A percentile compares a stretch with the other conserved stretches of the same genome.
These are phyloP conservation scores for Diaphora mendica DNA, from an alignment of 2,888 invertebrate species.

Conservation along the genomic window DNA sequence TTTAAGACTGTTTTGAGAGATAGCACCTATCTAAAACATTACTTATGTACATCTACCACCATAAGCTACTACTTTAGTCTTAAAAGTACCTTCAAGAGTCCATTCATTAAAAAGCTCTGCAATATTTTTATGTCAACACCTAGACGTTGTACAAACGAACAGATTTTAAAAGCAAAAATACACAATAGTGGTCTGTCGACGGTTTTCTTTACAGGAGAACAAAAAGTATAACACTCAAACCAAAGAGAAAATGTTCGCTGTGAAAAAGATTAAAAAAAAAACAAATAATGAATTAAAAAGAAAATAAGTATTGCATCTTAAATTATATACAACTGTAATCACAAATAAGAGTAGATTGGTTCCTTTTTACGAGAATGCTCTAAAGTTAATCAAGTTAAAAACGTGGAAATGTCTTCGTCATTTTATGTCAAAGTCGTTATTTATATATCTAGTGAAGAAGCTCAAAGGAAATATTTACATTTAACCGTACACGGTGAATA, in stretches of 20 bases:
- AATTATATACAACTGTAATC: constrained; percentile 20
- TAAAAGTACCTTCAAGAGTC: constrained; percentile 36
- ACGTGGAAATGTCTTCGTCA: constrained; percentile 36
- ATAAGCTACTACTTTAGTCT: not conserved
- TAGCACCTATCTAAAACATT: not conserved
- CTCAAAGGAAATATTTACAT: constrained; percentile 42
- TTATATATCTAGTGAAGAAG: constrained; percentile 29
- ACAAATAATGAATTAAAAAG: not conserved
- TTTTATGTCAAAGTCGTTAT: constrained; percentile 37
- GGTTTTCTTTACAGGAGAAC: constrained; percentile 55
- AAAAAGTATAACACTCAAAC: constrained; percentile 60
- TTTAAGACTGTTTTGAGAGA: too few relatives aligned
- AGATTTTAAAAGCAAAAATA: constrained; percentile 52
- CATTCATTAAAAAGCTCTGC: constrained; percentile 61
- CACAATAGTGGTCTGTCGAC: constrained; percentile 49
- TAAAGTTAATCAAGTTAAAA: constrained; percentile 49
- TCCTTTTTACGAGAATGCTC: constrained; percentile 28
- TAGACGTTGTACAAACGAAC: constrained; percentile 58
- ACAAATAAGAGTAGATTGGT: constrained; percentile 29
- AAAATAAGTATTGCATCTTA: constrained; percentile 3
- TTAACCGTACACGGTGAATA: constrained; percentile 36
- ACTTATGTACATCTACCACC: not conserved
- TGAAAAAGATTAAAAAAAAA: constrained; percentile 13
- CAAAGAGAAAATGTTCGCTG: constrained; percentile 40
- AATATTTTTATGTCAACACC: constrained; percentile 71